These are phyloP conservation scores for Heterotilapia buettikoferi DNA, from an alignment of 2,113 vertebrate species.

Conservation along the genomic window DNA sequence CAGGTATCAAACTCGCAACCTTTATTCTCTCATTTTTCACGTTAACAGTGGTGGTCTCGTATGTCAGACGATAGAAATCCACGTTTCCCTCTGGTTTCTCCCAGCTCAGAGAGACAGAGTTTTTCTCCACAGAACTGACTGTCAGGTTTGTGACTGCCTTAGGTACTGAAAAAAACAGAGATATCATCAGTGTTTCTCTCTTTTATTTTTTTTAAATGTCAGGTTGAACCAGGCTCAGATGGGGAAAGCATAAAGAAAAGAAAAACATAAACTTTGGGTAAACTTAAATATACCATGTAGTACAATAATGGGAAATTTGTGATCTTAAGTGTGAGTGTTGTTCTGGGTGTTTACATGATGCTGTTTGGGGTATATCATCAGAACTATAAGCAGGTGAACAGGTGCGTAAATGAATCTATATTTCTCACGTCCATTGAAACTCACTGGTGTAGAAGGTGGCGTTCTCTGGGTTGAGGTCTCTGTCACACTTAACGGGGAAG, in stretches of 20 bases:
- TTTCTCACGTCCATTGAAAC: not conserved
- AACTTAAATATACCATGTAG: not conserved
- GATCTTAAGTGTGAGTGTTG: not conserved
- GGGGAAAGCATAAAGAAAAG: not conserved
- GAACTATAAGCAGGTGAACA: not conserved
- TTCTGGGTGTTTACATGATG: not conserved
- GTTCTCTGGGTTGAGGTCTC: slow-evolving; percentile 33
- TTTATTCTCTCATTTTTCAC: rapidly evolving
- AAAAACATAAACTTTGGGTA: not conserved
- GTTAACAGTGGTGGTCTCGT: rapidly evolving
- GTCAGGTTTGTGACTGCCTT: not conserved
- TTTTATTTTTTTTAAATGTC: not conserved
- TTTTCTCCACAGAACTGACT: rapidly evolving
- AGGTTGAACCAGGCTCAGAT: not conserved
- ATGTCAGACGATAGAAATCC: not conserved
- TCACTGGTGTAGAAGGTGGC: slow-evolving; percentile 51
- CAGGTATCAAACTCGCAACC: not conserved
- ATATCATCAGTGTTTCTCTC: not conserved
- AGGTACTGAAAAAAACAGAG: slow-evolving; percentile 26
- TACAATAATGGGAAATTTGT: not conserved
- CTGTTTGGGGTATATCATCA: not conserved
- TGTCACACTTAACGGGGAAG: slow-evolving; percentile 45
- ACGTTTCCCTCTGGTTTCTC: not conserved
- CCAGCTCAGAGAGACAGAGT: not conserved
- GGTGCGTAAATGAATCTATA: not conserved